Base-by-base conservation (phyloP, 1,140 invertebrate genomes). In the Cherax quadricarinatus region DNA sequence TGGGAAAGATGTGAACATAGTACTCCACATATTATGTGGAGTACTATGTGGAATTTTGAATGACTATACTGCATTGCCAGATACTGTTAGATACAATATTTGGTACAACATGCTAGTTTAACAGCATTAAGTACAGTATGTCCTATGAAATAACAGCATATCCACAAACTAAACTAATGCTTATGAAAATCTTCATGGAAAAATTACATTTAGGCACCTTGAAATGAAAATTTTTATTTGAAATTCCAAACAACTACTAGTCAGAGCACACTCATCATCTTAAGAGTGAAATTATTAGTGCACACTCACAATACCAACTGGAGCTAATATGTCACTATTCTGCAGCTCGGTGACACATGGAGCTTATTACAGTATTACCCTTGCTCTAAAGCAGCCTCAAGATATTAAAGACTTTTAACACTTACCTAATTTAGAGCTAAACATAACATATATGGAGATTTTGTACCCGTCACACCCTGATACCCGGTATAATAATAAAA, bases 171-270 rank as follows among this genome's bases (percentile, higher is more conserved):
- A 75, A 30, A 75, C 70, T 75, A 75, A 75, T 75, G 70, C 70
- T 75, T 75, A 75, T 21, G 70, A 75, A 75, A 75, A 30, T 24
- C 70, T 75, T 75, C n/a, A 70, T 70, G 66, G 70, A 75, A 75
- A 75, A 75, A 75, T 75, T 7, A 75, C 70, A 30, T 30, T 7
- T 75, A 75, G 70, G 70, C 70, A 75, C 70, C 70, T 75, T 75
- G 70, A 30, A 75, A 30, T 30, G 70, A n/a, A n/a, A 75, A 73
- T 24, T 73, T 7, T 30, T 30, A 6, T 75, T 3, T 75, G 70
- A 75, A 75, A 30, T 75, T n/a, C 70, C 70, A 75, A n/a, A 75
- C 14, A 66, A 18, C 21, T 75, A 75, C 24, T 21, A 21, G 24
- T 75, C 24, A 41, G 24, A 30, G 24, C 70, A 75, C 70, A 75